Conservation (phyloP, 2,888 invertebrate species). For the Diarsia mendica region DNA sequence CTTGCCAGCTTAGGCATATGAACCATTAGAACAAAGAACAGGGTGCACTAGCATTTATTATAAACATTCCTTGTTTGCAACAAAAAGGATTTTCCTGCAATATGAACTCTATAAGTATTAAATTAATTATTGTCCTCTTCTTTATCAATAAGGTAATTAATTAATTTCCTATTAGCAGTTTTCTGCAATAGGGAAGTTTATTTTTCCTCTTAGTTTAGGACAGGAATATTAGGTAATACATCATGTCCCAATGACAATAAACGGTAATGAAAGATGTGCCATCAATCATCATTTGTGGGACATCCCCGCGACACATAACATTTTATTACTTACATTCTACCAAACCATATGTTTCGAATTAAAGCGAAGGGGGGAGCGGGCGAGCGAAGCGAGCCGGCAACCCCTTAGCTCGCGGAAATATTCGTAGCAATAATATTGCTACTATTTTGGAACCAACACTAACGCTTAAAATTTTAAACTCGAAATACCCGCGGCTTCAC, state of each 20-base stretch:
- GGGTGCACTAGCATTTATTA: conserved; percentile 19
- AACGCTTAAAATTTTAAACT: background rate
- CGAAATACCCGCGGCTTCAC: no score
- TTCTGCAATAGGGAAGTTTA: conserved; percentile 2
- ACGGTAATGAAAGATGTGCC: conserved; percentile 23
- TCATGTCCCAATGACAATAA: conserved; percentile 16
- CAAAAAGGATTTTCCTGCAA: conserved; percentile 9
- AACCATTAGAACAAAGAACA: conserved; percentile 13
- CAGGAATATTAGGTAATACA: background rate
- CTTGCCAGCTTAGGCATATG: background rate
- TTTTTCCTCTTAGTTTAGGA: background rate
- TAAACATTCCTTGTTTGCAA: conserved; percentile 8
- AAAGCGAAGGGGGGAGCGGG: no score
- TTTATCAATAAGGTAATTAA: background rate
- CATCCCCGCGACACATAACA: background rate
- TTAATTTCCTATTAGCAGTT: conserved; percentile 1
- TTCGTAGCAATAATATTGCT: conserved; percentile 2
- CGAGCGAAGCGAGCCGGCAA: no score
- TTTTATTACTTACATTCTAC: conserved; percentile 34
- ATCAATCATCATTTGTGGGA: conserved; percentile 42
- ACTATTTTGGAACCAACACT: conserved; percentile 1
- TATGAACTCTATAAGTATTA: background rate
- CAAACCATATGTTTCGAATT: conserved; percentile 4
- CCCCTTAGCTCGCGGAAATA: conserved; percentile 23
- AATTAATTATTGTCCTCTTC: conserved; percentile 5